phyloP scores from a whole-genome alignment of 2,888 invertebrate species.

The Euspilapteryx auroguttella region DNA sequence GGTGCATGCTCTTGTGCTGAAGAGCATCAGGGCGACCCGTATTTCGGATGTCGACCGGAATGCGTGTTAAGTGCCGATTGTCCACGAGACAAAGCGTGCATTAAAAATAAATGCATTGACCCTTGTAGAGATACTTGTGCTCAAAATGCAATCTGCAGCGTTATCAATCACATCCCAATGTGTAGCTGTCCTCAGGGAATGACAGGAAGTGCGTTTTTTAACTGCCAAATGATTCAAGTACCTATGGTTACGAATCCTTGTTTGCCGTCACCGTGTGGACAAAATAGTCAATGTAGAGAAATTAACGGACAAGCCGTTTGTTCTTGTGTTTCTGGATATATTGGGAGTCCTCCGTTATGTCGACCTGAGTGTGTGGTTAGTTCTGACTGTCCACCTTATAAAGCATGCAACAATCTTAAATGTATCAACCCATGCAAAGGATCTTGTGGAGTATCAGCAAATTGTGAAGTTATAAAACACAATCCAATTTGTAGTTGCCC shows the following conservation, averaged over 20 bases:
- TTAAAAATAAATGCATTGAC: conserved; percentile 68
- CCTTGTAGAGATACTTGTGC: conserved; percentile 75
- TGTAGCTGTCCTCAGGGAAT: conserved; percentile 70
- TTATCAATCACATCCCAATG: conserved; percentile 71
- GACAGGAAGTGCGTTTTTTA: conserved; percentile 69
- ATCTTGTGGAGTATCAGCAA: conserved; percentile 72
- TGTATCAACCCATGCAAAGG: conserved; percentile 76
- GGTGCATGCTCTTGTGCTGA: conserved; percentile 63
- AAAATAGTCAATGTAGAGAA: conserved; percentile 71
- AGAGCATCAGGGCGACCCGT: conserved; percentile 69
- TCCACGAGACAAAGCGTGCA: conserved; percentile 64
- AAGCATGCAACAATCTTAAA: conserved; percentile 74
- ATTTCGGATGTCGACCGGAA: conserved; percentile 69
- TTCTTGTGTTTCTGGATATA: conserved; percentile 69
- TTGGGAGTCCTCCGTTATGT: conserved; percentile 74
- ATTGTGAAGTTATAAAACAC: conserved; percentile 75
- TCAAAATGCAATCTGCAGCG: conserved; percentile 68
- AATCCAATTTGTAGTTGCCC: conserved; percentile 76
- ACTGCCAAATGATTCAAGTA: conserved; percentile 58
- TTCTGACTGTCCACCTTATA: conserved; percentile 71
- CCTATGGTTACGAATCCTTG: conserved; percentile 63
- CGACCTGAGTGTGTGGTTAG: conserved; percentile 77
- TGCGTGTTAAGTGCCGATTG: conserved; percentile 72
- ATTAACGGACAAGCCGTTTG: conserved; percentile 71
- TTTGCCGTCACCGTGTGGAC: conserved; percentile 74